These are phyloP conservation scores for Phrynocephalus forsythii DNA, from an alignment of 2,797 vertebrate species.

Conservation along the genomic window DNA sequence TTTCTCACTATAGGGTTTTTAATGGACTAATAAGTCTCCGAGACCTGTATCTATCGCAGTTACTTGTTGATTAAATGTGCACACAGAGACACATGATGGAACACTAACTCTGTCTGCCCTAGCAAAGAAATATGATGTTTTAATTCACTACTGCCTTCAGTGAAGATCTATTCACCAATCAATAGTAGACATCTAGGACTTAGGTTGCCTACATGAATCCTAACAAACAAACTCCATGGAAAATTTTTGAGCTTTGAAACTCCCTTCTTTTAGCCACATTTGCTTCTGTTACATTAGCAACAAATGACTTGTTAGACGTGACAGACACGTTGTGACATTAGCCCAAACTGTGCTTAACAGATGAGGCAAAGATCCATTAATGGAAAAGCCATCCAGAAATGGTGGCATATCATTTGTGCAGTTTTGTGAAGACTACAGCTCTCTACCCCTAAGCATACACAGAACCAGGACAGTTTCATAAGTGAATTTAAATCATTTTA, in stretches of 20 bases:
- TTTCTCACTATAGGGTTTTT: no score
- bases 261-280: not conserved
- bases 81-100: no score
- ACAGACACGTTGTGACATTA: constrained; percentile 19
- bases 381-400: constrained; percentile 1
- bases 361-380: constrained; percentile 9
- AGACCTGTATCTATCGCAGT: no score
- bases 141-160: not conserved
- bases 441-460: not conserved
- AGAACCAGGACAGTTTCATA: not conserved
- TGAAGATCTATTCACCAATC: not conserved
- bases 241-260: constrained; percentile 30
- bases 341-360: constrained; percentile 13
- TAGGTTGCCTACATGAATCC: not conserved
- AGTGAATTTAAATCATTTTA: not conserved
- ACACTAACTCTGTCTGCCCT: no score
- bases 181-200: not conserved
- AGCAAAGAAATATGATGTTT: no score
- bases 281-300: constrained; percentile 35
- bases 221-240: not conserved
- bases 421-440: not conserved
- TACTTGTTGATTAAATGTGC: no score
- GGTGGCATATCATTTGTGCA: not conserved
- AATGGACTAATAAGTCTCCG: no score
- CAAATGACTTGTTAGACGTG: constrained; percentile 17